Conservation (phyloP, 2,797 vertebrate species). For the Ateles fusciceps region DNA sequence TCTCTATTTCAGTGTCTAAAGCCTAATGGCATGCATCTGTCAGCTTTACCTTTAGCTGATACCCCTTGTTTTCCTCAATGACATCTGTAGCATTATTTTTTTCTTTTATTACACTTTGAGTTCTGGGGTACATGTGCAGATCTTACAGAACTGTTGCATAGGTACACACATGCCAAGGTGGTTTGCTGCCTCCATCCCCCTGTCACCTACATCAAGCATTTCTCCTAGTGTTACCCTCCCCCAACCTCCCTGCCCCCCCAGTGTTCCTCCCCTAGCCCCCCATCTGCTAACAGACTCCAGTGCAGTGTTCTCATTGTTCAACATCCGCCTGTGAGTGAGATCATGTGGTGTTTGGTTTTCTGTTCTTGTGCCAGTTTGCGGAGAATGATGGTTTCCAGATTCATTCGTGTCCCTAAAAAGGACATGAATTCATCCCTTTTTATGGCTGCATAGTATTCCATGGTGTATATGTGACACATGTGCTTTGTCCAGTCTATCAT, state of each 20-base stretch:
- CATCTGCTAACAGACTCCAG: neutral
- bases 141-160: too few species aligned
- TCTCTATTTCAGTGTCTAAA: neutral
- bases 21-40: neutral
- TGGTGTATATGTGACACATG: too few species aligned
- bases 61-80: neutral
- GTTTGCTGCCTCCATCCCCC: neutral
- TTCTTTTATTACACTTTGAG: too few species aligned
- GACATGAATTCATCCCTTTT: neutral
- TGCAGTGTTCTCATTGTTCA: neutral
- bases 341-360: rapidly evolving
- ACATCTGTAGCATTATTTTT: neutral
- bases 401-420: neutral
- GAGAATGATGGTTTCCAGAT: neutral
- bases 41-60: neutral
- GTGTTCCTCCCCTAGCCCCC: neutral
- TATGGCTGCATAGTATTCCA: neutral
- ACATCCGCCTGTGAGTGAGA: neutral
- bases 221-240: neutral
- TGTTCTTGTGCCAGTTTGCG: neutral
- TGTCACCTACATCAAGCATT: neutral
- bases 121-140: too few species aligned
- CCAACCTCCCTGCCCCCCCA: too few species aligned
- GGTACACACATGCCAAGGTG: too few species aligned
- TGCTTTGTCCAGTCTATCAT: too few species aligned